Conservation (phyloP, 1,140 invertebrate genomes). For the Megalopta genalis region DNA sequence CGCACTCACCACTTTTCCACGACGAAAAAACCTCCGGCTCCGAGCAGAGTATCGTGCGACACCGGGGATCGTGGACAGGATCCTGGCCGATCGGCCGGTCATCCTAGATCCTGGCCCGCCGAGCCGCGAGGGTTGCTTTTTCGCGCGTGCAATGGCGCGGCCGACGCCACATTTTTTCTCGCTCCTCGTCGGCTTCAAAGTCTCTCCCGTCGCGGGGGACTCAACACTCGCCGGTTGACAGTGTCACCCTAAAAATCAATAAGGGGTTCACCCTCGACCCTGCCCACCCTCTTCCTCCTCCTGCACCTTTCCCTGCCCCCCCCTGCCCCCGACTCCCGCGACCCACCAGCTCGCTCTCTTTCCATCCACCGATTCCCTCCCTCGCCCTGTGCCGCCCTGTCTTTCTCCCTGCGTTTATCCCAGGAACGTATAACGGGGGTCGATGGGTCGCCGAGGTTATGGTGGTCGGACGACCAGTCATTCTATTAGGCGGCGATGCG, state of each 20-base stretch:
- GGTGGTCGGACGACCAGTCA: constrained; percentile 70
- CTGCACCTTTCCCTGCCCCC: constrained; percentile 65
- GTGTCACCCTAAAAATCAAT: constrained; percentile 86
- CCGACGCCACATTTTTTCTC: constrained; percentile 71
- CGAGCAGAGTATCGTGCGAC: not conserved
- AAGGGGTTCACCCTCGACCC: constrained; percentile 81
- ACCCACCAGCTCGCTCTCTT: constrained; percentile 31
- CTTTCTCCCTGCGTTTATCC: constrained; percentile 50
- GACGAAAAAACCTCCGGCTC: constrained; percentile 46
- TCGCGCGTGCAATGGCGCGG: constrained; percentile 60
- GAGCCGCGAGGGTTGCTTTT: constrained; percentile 3
- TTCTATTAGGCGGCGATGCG: constrained; percentile 71
- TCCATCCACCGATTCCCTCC: not conserved
- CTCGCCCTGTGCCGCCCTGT: constrained; percentile 50
- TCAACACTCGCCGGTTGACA: constrained; percentile 80
- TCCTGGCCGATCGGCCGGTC: not conserved
- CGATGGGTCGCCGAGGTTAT: constrained; percentile 64
- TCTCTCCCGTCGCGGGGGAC: constrained; percentile 78
- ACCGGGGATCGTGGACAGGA: not conserved
- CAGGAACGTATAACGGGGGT: constrained; percentile 60
- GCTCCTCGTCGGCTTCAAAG: constrained; percentile 70
- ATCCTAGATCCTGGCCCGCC: not conserved
- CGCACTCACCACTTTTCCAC: constrained; percentile 47
- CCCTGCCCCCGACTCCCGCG: constrained; percentile 65
- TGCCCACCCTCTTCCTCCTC: constrained; percentile 74